phyloP scores from a whole-genome alignment of 2,888 invertebrate genomes.

The Pterostichus madidus region DNA sequence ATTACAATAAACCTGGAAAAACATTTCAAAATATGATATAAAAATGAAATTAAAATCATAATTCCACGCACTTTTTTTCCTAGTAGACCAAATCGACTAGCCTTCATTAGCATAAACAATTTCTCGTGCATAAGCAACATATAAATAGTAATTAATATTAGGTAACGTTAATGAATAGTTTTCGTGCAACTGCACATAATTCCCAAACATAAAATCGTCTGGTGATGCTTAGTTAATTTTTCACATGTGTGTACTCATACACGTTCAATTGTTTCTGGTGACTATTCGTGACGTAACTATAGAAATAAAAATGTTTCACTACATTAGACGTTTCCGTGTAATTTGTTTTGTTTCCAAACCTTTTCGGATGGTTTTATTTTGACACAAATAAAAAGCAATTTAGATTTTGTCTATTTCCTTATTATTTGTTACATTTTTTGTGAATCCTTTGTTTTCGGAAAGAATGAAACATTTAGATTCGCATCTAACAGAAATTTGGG shows the following conservation, averaged over 20 bases:
- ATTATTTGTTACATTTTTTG: not conserved
- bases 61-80: not conserved
- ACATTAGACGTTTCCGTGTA: not conserved
- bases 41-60: too few relatives aligned
- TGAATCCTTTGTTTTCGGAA: too few relatives aligned
- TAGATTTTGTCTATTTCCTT: not conserved
- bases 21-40: too few relatives aligned
- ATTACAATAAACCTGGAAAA: too few relatives aligned
- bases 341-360: not conserved
- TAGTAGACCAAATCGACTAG: not conserved
- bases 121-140: conserved; percentile 42
- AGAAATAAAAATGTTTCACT: not conserved
- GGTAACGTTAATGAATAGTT: conserved; percentile 43
- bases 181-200: conserved; percentile 31
- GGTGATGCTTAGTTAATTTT: conserved; percentile 14
- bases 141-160: conserved; percentile 56
- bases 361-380: not conserved
- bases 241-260: conserved; percentile 28
- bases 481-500: not conserved
- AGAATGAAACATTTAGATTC: too few relatives aligned
- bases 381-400: not conserved
- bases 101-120: conserved; percentile 50
- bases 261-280: not conserved
- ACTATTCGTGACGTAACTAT: not conserved
- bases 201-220: conserved; percentile 37